Base-by-base conservation (phyloP, 1,140 invertebrate genomes). In the Xylocopa sonorina region DNA sequence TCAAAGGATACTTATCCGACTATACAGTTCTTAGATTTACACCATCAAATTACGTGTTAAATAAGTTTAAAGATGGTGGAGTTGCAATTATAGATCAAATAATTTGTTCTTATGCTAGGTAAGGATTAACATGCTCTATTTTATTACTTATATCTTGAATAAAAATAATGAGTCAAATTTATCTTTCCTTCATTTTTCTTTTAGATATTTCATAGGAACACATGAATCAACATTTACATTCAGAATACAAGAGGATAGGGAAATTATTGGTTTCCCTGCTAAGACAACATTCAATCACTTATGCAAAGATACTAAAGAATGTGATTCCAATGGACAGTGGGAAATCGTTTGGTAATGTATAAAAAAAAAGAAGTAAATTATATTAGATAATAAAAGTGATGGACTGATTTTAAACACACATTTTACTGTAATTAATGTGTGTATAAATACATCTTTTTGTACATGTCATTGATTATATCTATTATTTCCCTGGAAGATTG, bases 31-130 rank as follows among this genome's bases (percentile, higher is more conserved):
- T 94, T 32, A 92, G 89, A 72, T 96, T 93, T 88, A 86, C 82
- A 46, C 94, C 95, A 60, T 83, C 91, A 50, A 41, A 88, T 71
- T 78, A 89, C 68, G 82, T 93, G 24, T 92, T 92, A 72, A 85
- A 91, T 12, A 91, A 94, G 83, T 95, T 95, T 72, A 95, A 95
- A 91, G 97, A 98, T 92, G 99, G 98, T 27, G 97, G 97, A 21
- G 91, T 98, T 51, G 98, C 98, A 2, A 98, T 99, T 80, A 96
- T 99, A 73, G 98, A 99, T 92, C 99, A 99, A 94, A 97, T 99
- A 86, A 97, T 99, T 82, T 98, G 97, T 93, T 96, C 98, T 0
- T 95, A 97, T 93, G 96, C 97, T 7, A 94, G 95, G 94, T 96
- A 90, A 82, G 21, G 24, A 51, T 82, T 84, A 71, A 55, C 51